These are phyloP conservation scores for Pseudochromis fuscus DNA, from an alignment of 2,797 vertebrate genomes.

Conservation along the genomic window DNA sequence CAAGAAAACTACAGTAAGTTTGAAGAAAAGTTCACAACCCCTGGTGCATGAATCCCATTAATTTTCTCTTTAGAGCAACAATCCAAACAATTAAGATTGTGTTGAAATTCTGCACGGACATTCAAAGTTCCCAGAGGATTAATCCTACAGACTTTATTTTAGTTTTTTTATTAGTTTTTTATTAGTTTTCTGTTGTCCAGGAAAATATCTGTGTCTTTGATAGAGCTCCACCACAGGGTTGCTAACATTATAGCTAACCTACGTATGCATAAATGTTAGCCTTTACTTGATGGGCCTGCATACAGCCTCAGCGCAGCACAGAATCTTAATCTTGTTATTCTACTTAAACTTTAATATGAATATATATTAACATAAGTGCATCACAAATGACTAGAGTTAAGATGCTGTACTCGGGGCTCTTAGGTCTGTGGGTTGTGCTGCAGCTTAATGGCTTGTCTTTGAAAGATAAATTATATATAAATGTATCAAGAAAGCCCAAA, in stretches of 20 bases:
- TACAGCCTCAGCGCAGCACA: neutral
- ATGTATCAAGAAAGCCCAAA: conserved; percentile 26
- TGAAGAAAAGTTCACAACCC: too few species aligned
- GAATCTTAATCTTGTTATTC: neutral
- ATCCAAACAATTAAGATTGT: too few species aligned
- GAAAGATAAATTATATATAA: conserved; percentile 13
- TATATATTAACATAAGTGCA: neutral
- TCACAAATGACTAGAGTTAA: neutral
- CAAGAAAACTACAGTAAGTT: too few species aligned
- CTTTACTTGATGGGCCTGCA: neutral
- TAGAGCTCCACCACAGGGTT: neutral
- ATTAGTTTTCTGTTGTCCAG: neutral
- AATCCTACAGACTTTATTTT: neutral
- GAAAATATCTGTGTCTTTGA: neutral
- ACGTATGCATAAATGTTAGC: too few species aligned
- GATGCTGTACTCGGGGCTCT: neutral
- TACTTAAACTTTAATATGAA: neutral
- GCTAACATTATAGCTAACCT: too few species aligned
- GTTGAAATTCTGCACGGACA: neutral
- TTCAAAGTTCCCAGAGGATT: neutral
- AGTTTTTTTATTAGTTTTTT: too few species aligned
- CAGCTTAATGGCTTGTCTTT: conserved; percentile 1
- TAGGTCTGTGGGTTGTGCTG: neutral
- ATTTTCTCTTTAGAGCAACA: too few species aligned
- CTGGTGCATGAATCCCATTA: too few species aligned